phyloP scores from a whole-genome alignment of 2,797 vertebrate genomes.

The Clarias fuscus region DNA sequence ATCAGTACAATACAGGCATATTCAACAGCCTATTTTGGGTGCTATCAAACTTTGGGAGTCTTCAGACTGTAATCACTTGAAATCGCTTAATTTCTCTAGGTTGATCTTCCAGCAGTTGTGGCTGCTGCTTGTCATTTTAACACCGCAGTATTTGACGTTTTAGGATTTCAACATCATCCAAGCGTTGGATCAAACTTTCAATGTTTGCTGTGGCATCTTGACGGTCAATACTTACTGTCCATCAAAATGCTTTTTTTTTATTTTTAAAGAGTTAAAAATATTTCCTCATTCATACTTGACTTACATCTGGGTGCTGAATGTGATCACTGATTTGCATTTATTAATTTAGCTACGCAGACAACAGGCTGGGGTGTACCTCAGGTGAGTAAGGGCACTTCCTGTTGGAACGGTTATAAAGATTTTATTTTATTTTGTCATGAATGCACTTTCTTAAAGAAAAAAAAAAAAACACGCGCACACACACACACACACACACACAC shows the following conservation, averaged over 20 bases:
- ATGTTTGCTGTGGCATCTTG: conserved; percentile 47
- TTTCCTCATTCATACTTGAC: conserved; percentile 52
- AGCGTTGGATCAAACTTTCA: conserved; percentile 40
- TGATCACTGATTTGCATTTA: conserved; percentile 45
- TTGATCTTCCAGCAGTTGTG: conserved; percentile 56
- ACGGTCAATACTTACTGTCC: conserved; percentile 21
- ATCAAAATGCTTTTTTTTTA: conserved; percentile 4
- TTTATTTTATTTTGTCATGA: conserved; percentile 31
- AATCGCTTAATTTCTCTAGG: conserved; percentile 41
- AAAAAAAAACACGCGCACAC: neutral
- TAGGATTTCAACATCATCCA: conserved; percentile 49
- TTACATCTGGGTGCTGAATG: conserved; percentile 48
- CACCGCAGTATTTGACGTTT: conserved; percentile 56
- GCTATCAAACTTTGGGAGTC: conserved; percentile 55
- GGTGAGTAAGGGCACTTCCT: conserved; percentile 19
- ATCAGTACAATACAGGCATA: conserved; percentile 53
- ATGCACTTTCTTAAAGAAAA: conserved; percentile 36
- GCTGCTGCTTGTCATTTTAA: conserved; percentile 52
- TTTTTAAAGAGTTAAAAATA: conserved; percentile 20
- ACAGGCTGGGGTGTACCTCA: conserved; percentile 31
- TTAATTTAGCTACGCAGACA: conserved; percentile 25
- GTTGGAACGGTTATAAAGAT: conserved; percentile 14
- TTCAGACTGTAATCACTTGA: conserved; percentile 54
- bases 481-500: too few species aligned
- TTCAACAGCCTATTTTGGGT: conserved; percentile 55